Conservation (phyloP, 2,797 vertebrate species). For the Nannoperca obscura region DNA sequence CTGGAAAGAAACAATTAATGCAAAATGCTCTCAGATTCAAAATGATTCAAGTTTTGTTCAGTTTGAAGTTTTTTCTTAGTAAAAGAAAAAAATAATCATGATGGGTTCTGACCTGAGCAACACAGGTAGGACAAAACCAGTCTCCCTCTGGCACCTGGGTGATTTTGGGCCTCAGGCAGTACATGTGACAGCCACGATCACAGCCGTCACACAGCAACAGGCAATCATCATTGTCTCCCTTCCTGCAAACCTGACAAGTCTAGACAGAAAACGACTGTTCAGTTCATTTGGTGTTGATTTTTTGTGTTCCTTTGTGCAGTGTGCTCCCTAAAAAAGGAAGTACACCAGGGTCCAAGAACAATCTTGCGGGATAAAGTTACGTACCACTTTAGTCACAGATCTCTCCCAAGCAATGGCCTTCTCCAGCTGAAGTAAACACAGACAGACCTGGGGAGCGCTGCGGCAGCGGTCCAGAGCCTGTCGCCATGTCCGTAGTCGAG, state of each 20-base stretch:
- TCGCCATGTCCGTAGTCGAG: constrained; percentile 92
- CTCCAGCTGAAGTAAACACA: constrained; percentile 94
- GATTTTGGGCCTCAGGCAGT: constrained; percentile 95
- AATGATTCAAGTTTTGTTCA: neutral
- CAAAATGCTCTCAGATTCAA: neutral
- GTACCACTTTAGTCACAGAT: constrained; percentile 95
- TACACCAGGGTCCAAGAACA: neutral
- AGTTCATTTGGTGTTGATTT: neutral
- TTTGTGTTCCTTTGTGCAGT: neutral
- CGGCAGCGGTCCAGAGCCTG: constrained; percentile 93
- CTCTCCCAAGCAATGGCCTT: constrained; percentile 97
- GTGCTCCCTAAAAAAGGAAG: neutral
- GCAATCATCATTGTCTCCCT: constrained; percentile 95
- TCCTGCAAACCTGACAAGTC: constrained; percentile 95
- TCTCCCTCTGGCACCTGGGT: constrained; percentile 94
- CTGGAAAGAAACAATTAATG: neutral
- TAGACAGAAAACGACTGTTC: constrained; percentile 52
- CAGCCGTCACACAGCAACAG: constrained; percentile 95
- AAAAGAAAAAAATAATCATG: neutral
- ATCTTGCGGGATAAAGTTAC: constrained; percentile 20
- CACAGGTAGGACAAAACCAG: constrained; percentile 95
- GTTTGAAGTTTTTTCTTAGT: neutral
- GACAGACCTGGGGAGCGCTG: constrained; percentile 92
- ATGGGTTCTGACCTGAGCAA: constrained; percentile 84
- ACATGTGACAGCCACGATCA: constrained; percentile 97